phyloP scores from a whole-genome alignment of 2,797 vertebrate species.

The Smutsia temminckii region DNA sequence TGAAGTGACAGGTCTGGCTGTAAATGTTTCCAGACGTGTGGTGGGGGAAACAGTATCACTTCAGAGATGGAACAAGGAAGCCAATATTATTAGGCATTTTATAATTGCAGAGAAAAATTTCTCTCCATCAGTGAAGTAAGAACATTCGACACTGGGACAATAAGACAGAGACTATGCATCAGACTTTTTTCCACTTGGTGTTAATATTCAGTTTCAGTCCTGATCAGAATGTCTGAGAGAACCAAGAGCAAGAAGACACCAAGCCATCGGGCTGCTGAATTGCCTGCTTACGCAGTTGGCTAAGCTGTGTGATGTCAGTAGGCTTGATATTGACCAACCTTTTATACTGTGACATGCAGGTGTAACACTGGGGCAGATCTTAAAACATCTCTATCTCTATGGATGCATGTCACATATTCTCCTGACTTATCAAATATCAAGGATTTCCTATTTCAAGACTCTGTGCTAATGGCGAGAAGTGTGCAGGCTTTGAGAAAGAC shows the following conservation, averaged over 20 bases:
- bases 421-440: slow-evolving; percentile 27
- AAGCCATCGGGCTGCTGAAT: slow-evolving; percentile 2
- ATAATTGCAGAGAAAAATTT: slow-evolving; percentile 11
- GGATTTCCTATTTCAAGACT: not conserved
- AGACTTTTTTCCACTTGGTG: not conserved
- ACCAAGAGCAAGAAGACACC: slow-evolving; percentile 17
- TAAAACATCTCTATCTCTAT: slow-evolving; percentile 15
- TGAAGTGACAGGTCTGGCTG: not conserved
- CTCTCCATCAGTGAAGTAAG: slow-evolving; percentile 5
- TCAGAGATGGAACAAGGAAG: slow-evolving; percentile 24
- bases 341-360: not conserved
- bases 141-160: not conserved
- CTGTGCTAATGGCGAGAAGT: not conserved
- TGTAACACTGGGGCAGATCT: slow-evolving; percentile 11
- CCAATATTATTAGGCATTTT: not conserved
- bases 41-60: not conserved
- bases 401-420: slow-evolving; percentile 33
- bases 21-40: not conserved
- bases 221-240: slow-evolving; percentile 30
- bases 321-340: not conserved
- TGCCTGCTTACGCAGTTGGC: not conserved
- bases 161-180: not conserved
- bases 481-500: slow-evolving; percentile 18
- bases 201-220: slow-evolving; percentile 39
- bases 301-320: not conserved